These are phyloP conservation scores for Melitaea athalia DNA, from an alignment of 2,888 invertebrate genomes.

Conservation along the genomic window DNA sequence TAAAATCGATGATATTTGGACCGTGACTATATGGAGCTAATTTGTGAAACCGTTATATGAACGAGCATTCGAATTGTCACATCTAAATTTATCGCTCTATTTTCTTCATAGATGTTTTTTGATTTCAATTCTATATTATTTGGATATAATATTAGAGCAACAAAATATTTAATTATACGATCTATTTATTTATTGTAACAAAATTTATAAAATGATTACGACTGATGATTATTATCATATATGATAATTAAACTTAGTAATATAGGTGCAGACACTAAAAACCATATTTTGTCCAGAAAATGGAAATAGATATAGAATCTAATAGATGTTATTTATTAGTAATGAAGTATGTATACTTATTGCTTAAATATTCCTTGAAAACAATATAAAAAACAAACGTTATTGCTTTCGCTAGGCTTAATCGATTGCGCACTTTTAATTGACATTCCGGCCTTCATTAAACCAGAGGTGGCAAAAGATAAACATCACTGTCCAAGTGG, in stretches of 20 bases:
- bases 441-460: conserved; percentile 30
- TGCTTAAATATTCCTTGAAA: conserved; percentile 30
- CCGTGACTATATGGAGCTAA: conserved; percentile 26
- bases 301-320: background rate
- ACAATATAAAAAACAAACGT: conserved; percentile 22
- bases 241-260: too few species aligned
- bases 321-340: conserved; percentile 9
- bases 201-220: too few species aligned
- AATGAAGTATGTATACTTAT: background rate
- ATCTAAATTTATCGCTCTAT: background rate
- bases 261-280: too few species aligned
- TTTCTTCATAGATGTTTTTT: background rate
- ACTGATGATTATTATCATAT: too few species aligned
- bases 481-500: conserved; percentile 18
- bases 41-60: conserved; percentile 29
- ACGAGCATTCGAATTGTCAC: background rate
- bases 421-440: conserved; percentile 23
- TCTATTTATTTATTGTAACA: too few species aligned
- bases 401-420: conserved; percentile 16
- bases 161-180: too few species aligned
- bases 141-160: too few species aligned
- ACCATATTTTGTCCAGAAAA: background rate
- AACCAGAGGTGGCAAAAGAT: conserved; percentile 27
- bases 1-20: conserved; percentile 34
- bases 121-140: background rate